These are phyloP conservation scores for Chrysomallon squamiferum DNA, from an alignment of 1,140 invertebrate genomes.

Conservation along the genomic window DNA sequence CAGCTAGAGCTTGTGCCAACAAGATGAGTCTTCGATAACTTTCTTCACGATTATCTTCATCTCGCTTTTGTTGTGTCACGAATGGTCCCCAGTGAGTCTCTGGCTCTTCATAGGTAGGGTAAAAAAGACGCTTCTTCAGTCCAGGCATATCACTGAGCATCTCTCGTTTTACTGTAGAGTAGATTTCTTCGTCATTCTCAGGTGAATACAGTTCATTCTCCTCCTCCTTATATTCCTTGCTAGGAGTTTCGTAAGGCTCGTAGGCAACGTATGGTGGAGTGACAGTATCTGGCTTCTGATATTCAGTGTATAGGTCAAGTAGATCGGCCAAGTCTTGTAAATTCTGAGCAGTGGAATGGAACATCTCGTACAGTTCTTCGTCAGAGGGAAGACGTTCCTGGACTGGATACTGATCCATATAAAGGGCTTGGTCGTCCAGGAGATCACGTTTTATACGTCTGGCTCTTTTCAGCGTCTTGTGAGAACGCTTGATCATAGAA, in stretches of 20 bases:
- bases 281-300: not conserved
- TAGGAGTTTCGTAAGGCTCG: not conserved
- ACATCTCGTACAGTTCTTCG: not conserved
- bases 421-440: conserved; percentile 6
- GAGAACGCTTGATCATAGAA: not conserved
- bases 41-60: conserved; percentile 21
- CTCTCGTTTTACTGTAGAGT: conserved; percentile 30
- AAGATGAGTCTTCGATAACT: conserved; percentile 34
- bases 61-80: conserved; percentile 30
- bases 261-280: not conserved
- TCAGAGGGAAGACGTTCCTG: not conserved
- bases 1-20: conserved; percentile 33
- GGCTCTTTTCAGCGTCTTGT: conserved; percentile 2
- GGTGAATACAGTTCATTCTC: conserved; percentile 1
- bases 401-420: not conserved
- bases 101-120: conserved; percentile 37
- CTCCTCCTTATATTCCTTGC: not conserved
- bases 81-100: conserved; percentile 45
- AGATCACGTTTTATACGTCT: conserved; percentile 29
- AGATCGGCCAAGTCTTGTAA: conserved; percentile 5
- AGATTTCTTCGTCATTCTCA: not conserved
- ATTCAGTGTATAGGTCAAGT: conserved; percentile 8
- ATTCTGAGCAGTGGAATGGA: not conserved
- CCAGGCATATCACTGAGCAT: conserved; percentile 36
- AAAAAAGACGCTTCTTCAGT: conserved; percentile 37